Evolutionary conservation across 2,113 vertebrate genomes (phyloP).

Genomic region (Otocyon megalotis): DNA sequence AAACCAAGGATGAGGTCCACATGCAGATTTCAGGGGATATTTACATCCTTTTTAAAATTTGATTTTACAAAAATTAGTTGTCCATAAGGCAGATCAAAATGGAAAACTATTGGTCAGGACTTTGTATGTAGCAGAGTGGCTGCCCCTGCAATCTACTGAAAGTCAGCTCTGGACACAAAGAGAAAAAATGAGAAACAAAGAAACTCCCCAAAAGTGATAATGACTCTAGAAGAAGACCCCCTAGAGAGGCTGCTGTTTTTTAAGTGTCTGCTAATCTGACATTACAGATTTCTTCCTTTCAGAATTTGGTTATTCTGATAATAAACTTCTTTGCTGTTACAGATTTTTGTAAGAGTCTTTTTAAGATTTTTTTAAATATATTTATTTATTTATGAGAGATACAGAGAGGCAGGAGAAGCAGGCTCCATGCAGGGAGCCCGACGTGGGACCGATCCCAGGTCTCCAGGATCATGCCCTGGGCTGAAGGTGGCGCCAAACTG

Average conservation of each 20-base stretch:
- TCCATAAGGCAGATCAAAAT: neutral
- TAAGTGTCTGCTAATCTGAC: neutral
- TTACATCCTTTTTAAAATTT: neutral
- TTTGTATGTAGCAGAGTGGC: neutral
- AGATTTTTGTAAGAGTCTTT: neutral
- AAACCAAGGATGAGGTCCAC: neutral
- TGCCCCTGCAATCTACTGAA: neutral
- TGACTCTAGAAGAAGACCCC: neutral
- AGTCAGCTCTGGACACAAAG: neutral
- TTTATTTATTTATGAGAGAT: no score
- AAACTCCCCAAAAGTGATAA: neutral
- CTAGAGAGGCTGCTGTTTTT: neutral
- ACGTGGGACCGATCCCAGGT: no score
- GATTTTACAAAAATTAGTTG: neutral
- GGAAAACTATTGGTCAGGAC: neutral
- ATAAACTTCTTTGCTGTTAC: neutral
- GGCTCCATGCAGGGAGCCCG: no score
- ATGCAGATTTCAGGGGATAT: neutral
- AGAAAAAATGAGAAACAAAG: neutral
- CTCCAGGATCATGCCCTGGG: no score
- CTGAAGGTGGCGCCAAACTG: no score
- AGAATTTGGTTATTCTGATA: conserved; percentile 2
- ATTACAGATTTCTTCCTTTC: neutral
- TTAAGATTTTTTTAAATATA: no score
- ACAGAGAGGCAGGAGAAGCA: no score